Conservation (phyloP, 1,140 invertebrate genomes). For the Nephila pilipes region DNA sequence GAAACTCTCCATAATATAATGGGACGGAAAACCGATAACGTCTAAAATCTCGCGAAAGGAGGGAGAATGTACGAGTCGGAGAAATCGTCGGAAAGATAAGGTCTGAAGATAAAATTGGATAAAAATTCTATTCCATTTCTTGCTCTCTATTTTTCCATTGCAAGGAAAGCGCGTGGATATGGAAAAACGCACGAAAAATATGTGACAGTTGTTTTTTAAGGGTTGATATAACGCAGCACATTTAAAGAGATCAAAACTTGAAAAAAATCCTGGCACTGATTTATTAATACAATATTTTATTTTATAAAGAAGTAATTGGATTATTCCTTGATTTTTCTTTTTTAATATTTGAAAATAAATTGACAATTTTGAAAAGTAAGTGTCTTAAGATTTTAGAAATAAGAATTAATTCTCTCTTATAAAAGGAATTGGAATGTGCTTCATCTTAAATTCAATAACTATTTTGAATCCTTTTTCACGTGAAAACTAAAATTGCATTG, state of each 20-base stretch:
- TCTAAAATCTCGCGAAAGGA: constrained; percentile 55
- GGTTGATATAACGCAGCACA: background rate
- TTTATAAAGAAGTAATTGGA: no score
- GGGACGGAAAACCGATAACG: constrained; percentile 70
- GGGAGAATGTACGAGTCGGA: constrained; percentile 35
- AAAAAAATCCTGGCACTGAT: background rate
- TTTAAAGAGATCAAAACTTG: background rate
- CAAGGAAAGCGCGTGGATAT: background rate
- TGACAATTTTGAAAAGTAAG: no score
- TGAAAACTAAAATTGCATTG: no score
- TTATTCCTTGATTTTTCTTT: no score
- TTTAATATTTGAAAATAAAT: no score
- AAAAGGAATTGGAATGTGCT: no score
- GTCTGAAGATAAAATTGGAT: constrained; percentile 65
- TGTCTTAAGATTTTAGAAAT: no score
- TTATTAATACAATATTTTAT: no score
- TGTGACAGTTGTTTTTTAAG: constrained; percentile 7
- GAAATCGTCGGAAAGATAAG: constrained; percentile 67
- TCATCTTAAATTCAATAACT: no score
- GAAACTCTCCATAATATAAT: constrained; percentile 71
- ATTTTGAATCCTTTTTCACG: no score
- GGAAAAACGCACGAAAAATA: background rate
- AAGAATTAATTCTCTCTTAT: no score
- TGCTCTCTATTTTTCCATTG: constrained; percentile 30
- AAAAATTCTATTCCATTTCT: constrained; percentile 49